These are phyloP conservation scores for Ichneumon xanthorius DNA, from an alignment of 2,888 invertebrate species.

Conservation along the genomic window DNA sequence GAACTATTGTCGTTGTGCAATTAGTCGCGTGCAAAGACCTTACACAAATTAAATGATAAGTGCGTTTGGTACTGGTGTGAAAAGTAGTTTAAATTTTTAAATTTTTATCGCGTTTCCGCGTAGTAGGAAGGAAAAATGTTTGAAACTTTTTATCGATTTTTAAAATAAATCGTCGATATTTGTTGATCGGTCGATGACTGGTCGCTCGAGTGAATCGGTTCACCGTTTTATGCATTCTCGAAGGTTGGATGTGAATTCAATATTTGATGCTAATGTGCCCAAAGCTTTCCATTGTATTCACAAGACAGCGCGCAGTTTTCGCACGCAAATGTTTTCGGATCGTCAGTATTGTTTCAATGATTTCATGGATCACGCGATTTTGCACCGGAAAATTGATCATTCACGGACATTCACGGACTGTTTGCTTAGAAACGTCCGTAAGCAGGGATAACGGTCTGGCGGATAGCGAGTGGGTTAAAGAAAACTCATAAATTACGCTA, in stretches of 20 bases:
- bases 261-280: slow-evolving; percentile 33
- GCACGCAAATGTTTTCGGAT: slow-evolving; percentile 14
- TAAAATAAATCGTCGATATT: not conserved
- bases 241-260: slow-evolving; percentile 35
- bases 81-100: no score
- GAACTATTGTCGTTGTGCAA: no score
- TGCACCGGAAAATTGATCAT: not conserved
- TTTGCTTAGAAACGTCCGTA: not conserved
- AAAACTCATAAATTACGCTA: no score
- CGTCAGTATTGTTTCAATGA: slow-evolving; percentile 24
- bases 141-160: not conserved
- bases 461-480: not conserved
- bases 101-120: no score
- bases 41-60: no score
- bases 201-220: not conserved
- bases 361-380: slow-evolving; percentile 10
- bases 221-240: not conserved
- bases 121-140: not conserved
- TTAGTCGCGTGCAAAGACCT: no score
- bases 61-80: no score
- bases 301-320: slow-evolving; percentile 15
- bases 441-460: not conserved
- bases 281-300: slow-evolving; percentile 34
- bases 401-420: not conserved
- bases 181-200: not conserved